Evolutionary conservation across 2,797 vertebrate genomes (phyloP).

Genomic region (Agapornis canus): DNA sequence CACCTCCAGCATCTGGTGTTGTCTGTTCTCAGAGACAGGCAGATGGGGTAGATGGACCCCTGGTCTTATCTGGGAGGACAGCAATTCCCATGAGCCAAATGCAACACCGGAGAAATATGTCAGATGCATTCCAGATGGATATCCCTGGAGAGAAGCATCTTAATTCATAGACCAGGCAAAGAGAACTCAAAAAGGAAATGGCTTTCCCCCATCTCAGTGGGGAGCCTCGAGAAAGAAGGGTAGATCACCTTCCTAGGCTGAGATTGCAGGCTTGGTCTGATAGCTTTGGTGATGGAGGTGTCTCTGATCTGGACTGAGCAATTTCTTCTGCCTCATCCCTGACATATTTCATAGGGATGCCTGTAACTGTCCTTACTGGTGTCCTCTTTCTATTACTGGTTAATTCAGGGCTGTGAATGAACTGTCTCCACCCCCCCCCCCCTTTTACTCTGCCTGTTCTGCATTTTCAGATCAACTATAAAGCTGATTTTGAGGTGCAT

Average conservation of each 20-base stretch:
- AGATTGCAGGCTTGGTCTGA: not conserved
- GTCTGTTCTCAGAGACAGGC: slow-evolving; percentile 28
- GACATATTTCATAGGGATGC: not conserved
- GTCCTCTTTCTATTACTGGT: not conserved
- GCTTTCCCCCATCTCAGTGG: not conserved
- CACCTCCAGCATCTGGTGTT: slow-evolving; percentile 59
- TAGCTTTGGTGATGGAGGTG: not conserved
- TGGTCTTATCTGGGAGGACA: slow-evolving; percentile 54
- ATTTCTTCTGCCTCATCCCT: not conserved
- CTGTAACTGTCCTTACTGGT: not conserved
- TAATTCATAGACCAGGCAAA: slow-evolving; percentile 60
- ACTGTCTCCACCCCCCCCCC: too few relatives aligned
- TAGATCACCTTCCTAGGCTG: slow-evolving; percentile 7
- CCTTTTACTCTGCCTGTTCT: not conserved
- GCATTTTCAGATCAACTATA: not conserved
- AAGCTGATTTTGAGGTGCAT: not conserved
- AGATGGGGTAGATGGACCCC: slow-evolving; percentile 47
- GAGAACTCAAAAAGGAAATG: slow-evolving; percentile 39
- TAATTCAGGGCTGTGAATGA: not conserved
- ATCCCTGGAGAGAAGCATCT: slow-evolving; percentile 40
- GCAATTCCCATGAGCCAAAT: slow-evolving; percentile 37
- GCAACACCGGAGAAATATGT: slow-evolving; percentile 51
- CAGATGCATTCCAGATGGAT: slow-evolving; percentile 57
- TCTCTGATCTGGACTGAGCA: not conserved
- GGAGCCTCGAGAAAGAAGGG: not conserved